Evolutionary conservation across 2,888 invertebrate species (phyloP).

Genomic region (Stomorhina lunata): DNA sequence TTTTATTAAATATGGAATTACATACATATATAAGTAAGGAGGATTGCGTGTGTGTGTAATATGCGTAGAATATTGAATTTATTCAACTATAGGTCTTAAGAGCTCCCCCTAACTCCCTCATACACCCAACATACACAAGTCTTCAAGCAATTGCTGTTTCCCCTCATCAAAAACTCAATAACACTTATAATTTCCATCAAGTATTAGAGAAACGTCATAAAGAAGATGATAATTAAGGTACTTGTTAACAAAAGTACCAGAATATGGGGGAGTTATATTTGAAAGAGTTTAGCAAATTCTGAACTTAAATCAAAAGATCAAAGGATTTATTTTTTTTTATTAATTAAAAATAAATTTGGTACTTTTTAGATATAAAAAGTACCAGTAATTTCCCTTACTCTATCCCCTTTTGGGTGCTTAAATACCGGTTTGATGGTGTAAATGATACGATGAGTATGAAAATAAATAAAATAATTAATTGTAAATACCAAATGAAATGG

Average conservation of each 20-base stretch:
- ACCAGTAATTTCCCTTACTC: no score
- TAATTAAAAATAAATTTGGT: no score
- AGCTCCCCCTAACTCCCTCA: not conserved
- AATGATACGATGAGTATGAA: conserved; percentile 1
- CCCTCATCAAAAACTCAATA: not conserved
- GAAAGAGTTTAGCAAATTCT: no score
- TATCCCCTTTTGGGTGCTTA: no score
- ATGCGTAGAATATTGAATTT: conserved; percentile 4
- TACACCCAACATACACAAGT: not conserved
- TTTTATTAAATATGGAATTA: conserved; percentile 6
- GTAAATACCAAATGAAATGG: not conserved
- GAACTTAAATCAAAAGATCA: no score
- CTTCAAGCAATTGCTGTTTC: not conserved
- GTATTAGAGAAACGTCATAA: no score
- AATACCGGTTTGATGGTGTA: not conserved
- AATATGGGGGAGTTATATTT: no score
- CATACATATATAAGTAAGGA: not conserved
- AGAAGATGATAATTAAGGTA: no score
- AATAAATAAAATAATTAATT: conserved; percentile 3
- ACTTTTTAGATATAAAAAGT: no score
- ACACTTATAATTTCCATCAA: not conserved
- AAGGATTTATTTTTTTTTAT: no score
- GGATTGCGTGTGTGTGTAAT: conserved; percentile 20
- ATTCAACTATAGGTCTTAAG: conserved; percentile 6
- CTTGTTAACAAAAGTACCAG: no score